Evolutionary conservation across 2,888 invertebrate species (phyloP), one percentile per base, ranked within the genome.

Genomic region (Crocallis elinguaria): DNA sequence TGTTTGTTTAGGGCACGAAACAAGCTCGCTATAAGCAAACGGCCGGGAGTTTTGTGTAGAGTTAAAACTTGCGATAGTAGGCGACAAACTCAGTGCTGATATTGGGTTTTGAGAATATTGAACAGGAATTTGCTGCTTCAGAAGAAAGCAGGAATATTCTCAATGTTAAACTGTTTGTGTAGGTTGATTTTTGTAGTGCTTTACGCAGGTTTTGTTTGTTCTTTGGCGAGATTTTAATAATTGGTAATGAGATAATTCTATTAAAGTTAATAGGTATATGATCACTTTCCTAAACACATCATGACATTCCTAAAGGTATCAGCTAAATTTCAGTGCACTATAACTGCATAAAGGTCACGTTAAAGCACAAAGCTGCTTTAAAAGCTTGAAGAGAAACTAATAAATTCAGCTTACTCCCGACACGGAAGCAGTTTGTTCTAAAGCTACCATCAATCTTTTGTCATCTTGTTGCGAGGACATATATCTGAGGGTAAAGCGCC

Each of bases 391-490:
- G 41, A 16, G 36, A 53, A 49, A 52, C 56, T 53, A 57, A 76
- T 79, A 76, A 72, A 77, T 75, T 69, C 64, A 57, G 62, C 68
- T 75, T 71, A 72, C 71, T 68, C 71, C 57, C 51, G 60, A 57
- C 59, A 55, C 60, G 61, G 58, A 60, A 62, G 63, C 69, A 64
- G 51, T 56, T 66, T 46, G 55, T 43, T 52, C 55, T 58, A 56
- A 50, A 64, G 62, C 71, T 67, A 65, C 62, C 79, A 84, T 85
- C 81, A 82, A 85, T 84, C 82, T 82, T 75, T 29, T 66, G 74
- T 75, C 76, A 70, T 66, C 66, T 65, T 63, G 65, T 60, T 43
- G 48, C 41, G 37, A 46, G 32, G 23, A 35, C 39, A 48, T 58
- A 50, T 54, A 63, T 49, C 51, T 55, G 46, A 32, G 29, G 12